Conservation (phyloP, 1,140 invertebrate species). For the Neuroterus valhalla region DNA sequence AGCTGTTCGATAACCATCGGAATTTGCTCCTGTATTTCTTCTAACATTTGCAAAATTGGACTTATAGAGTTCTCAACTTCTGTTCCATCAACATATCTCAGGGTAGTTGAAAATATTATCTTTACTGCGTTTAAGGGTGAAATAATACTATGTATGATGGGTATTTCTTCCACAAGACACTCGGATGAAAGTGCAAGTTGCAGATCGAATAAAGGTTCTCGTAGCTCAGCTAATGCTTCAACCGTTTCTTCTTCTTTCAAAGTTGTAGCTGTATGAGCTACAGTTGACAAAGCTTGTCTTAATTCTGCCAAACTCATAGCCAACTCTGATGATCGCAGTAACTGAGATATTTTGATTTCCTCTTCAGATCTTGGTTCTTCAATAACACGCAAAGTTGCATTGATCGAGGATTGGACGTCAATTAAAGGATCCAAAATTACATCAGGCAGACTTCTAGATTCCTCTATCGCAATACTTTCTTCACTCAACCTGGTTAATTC, state of each 20-base stretch:
- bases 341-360: constrained; percentile 2
- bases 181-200: constrained; percentile 51
- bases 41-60: constrained; percentile 51
- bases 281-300: constrained; percentile 60
- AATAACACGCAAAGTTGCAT: constrained; percentile 56
- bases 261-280: constrained; percentile 62
- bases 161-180: constrained; percentile 47
- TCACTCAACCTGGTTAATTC: constrained; percentile 50
- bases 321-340: constrained; percentile 43
- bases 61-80: constrained; percentile 48
- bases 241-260: constrained; percentile 61
- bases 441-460: constrained; percentile 54
- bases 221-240: constrained; percentile 59
- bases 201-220: constrained; percentile 61
- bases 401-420: constrained; percentile 63
- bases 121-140: constrained; percentile 58
- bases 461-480: constrained; percentile 31
- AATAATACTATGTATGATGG: constrained; percentile 52
- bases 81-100: constrained; percentile 42
- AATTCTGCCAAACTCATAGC: constrained; percentile 57
- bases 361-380: constrained; percentile 46
- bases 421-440: constrained; percentile 65
- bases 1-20: constrained; percentile 48
- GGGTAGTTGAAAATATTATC: constrained; percentile 49
- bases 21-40: constrained; percentile 60